phyloP scores from a whole-genome alignment of 2,888 invertebrate genomes.

The Drosophila mimica region DNA sequence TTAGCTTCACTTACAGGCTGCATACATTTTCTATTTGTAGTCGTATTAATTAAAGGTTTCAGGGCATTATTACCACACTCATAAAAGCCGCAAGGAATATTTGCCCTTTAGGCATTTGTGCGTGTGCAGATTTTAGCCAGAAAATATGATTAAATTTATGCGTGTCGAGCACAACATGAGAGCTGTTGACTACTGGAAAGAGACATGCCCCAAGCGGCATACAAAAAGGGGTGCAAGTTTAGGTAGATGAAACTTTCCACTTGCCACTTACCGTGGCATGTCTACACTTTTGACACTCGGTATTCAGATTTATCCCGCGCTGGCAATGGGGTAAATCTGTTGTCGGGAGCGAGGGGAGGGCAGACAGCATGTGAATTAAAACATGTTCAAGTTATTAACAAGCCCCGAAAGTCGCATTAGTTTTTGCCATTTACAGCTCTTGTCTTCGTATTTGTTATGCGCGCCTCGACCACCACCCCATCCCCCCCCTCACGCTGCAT shows the following conservation, averaged over 20 bases:
- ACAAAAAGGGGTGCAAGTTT: slow-evolving; percentile 37
- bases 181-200: slow-evolving; percentile 54
- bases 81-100: slow-evolving; percentile 3
- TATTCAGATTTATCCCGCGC: slow-evolving; percentile 45
- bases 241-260: slow-evolving; percentile 33
- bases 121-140: slow-evolving; percentile 38
- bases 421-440: slow-evolving; percentile 53
- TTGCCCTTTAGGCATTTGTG: slow-evolving; percentile 5
- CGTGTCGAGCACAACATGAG: slow-evolving; percentile 57
- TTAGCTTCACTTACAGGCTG: background rate
- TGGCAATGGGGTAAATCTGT: slow-evolving; percentile 19
- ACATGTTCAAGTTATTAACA: slow-evolving; percentile 78
- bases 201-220: slow-evolving; percentile 43
- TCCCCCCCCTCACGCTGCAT: background rate
- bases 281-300: slow-evolving; percentile 42
- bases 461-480: background rate
- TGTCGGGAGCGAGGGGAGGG: background rate
- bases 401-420: slow-evolving; percentile 70
- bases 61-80: slow-evolving; percentile 5
- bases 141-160: slow-evolving; percentile 72
- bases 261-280: slow-evolving; percentile 24
- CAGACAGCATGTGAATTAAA: slow-evolving; percentile 67
- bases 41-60: slow-evolving; percentile 6
- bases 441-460: slow-evolving; percentile 41
- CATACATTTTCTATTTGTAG: background rate